Base-by-base conservation (phyloP, 1,140 invertebrate genomes). In the Drosophila subpulchrella region DNA sequence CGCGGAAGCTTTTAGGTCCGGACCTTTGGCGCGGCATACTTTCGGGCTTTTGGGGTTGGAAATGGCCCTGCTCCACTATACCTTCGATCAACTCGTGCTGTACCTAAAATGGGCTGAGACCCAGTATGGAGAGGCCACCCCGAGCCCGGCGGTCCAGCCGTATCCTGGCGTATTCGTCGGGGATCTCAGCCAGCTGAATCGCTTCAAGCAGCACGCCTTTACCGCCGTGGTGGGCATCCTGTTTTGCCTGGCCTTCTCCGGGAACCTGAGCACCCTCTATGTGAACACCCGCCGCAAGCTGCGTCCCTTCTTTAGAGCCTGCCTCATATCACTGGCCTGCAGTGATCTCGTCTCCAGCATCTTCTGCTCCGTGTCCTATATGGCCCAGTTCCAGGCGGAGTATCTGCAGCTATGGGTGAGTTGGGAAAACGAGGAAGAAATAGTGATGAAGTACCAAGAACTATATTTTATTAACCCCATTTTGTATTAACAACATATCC, bases 301-400 rank as follows among this genome's bases (percentile, higher is more conserved):
- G 44, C 58, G 91, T 0, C 85, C 89, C 4, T 88, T 92, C 27
- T 92, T 92, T 6, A 74, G 91, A 50, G 83, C 84, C 47, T 93
- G 91, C 13, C 88, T 93, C 7, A 91, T 93, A 12, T 93, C 93
- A 0, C 75, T 94, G 51, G 92, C 93, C 15, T 50, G 91, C 38
- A 92, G 93, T 34, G 93, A 94, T 75, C 75, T 94, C 4, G 54
- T 92, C 6, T 92, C 90, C 17, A 90, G 85, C 1, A 57, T 92
- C 2, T 84, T 92, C 39, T 73, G 78, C 13, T 62, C 75, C 34
- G 46, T 56, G 1, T 70, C 75, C 34, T 91, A 92, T 46, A 65
- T 91, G 51, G 75, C 80, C 2, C 74, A 90, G 56, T 82, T 91
- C 12, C 67, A 60, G 7, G 71, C 77, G 0, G 44, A 67, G 10